These are phyloP conservation scores for Thamnophis elegans DNA, from an alignment of 2,797 vertebrate genomes.

Conservation along the genomic window DNA sequence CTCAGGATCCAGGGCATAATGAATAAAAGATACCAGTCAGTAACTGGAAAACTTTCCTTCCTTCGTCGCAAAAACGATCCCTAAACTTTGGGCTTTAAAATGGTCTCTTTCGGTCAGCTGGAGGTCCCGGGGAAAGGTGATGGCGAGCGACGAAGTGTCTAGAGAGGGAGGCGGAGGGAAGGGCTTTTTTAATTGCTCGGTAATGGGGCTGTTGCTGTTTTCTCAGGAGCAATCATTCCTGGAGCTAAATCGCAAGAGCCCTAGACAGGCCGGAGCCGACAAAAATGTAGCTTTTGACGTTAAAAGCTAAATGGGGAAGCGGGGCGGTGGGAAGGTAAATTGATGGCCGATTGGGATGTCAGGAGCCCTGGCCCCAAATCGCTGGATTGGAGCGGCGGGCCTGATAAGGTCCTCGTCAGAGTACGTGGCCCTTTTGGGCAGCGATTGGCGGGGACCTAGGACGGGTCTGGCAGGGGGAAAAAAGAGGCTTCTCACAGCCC, in stretches of 20 bases:
- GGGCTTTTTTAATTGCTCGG: constrained; percentile 72
- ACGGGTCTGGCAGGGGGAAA: background rate
- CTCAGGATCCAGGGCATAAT: background rate
- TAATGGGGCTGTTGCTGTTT: constrained; percentile 75
- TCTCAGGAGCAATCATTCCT: constrained; percentile 73
- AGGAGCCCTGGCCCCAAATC: constrained; percentile 69
- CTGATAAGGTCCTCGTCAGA: constrained; percentile 67
- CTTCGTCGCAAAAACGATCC: background rate
- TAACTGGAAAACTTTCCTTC: background rate
- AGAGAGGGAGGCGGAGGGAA: constrained; percentile 17
- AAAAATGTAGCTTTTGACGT: constrained; percentile 85
- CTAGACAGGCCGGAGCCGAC: constrained; percentile 86
- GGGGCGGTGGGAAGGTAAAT: constrained; percentile 76
- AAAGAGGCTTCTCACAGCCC: background rate
- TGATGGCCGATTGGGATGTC: constrained; percentile 78
- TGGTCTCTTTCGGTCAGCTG: background rate
- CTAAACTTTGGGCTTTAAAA: background rate
- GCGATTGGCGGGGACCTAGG: constrained; percentile 4
- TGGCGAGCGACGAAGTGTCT: background rate
- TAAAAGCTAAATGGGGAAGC: constrained; percentile 81
- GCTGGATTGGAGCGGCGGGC: constrained; percentile 27
- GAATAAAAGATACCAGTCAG: background rate
- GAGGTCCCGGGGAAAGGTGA: background rate
- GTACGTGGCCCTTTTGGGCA: constrained; percentile 2
- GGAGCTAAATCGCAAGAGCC: constrained; percentile 73